Percentiles rank a stretch among this genome's conserved stretches.
phyloP scores from a whole-genome alignment of 2,888 invertebrate species.

The Doris montereyensis region DNA sequence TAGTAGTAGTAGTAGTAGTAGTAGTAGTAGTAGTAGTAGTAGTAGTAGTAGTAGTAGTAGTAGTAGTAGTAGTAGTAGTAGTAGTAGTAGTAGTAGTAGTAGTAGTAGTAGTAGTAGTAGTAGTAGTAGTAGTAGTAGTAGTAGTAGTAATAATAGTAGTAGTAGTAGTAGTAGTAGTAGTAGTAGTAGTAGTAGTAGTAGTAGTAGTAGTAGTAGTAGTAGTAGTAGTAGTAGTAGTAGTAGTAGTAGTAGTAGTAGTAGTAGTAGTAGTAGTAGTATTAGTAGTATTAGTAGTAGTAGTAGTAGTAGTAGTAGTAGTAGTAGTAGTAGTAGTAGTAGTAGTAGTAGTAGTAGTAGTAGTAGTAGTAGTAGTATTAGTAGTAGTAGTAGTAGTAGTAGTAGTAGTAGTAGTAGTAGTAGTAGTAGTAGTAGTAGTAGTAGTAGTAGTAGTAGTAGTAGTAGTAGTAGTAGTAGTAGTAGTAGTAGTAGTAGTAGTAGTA shows the following conservation, averaged over 20 bases:
- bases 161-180: background rate
- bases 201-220: slow-evolving; percentile 29
- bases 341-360: no score
- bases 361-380: no score
- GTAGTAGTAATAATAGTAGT: slow-evolving; percentile 27
- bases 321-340: slow-evolving; percentile 36
- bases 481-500: slow-evolving; percentile 38
- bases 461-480: slow-evolving; percentile 35
- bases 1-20: background rate
- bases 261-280: no score
- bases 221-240: slow-evolving; percentile 34
- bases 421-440: slow-evolving; percentile 34
- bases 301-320: slow-evolving; percentile 38
- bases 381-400: no score
- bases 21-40: background rate
- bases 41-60: slow-evolving; percentile 35
- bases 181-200: background rate
- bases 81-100: slow-evolving; percentile 32
- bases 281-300: no score
- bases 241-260: slow-evolving; percentile 39
- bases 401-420: slow-evolving; percentile 39
- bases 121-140: background rate
- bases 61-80: slow-evolving; percentile 31
- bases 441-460: slow-evolving; percentile 36
- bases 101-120: background rate